phyloP scores from a whole-genome alignment of 2,113 vertebrate species.

The Xyrauchen texanus region DNA sequence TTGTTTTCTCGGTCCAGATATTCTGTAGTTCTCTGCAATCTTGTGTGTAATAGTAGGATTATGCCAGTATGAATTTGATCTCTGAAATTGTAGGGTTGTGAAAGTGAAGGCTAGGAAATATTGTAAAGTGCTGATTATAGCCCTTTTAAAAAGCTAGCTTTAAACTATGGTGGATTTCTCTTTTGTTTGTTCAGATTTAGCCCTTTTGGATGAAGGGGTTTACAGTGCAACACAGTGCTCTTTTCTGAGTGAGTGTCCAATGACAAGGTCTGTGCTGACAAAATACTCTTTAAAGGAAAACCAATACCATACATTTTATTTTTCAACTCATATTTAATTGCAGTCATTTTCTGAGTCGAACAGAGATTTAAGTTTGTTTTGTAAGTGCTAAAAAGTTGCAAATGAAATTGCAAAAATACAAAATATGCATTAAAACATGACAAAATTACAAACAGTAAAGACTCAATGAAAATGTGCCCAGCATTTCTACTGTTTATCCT shows the following conservation, averaged over 20 bases:
- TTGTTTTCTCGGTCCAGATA: background rate
- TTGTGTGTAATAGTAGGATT: background rate
- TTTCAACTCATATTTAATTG: slow-evolving; percentile 28
- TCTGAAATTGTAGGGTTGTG: slow-evolving; percentile 24
- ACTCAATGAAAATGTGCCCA: slow-evolving; percentile 2
- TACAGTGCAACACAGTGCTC: too few relatives aligned
- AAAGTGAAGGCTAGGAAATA: background rate
- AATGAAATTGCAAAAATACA: background rate
- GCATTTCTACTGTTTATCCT: background rate
- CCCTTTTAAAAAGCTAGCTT: background rate
- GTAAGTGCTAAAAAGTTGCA: background rate
- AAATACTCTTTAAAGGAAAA: background rate
- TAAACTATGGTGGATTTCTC: background rate
- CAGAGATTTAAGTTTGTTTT: background rate
- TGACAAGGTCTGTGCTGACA: too few relatives aligned
- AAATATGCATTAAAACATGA: background rate
- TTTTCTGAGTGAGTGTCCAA: too few relatives aligned
- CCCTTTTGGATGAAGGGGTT: background rate
- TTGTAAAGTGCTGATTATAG: slow-evolving; percentile 25
- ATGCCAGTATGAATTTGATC: slow-evolving; percentile 1
- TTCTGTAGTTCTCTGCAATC: background rate
- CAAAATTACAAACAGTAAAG: background rate
- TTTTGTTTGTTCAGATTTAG: background rate
- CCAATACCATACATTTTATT: background rate
- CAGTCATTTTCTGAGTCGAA: background rate